Conservation (phyloP, 2,113 vertebrate genomes). For the Alexandromys fortis region DNA sequence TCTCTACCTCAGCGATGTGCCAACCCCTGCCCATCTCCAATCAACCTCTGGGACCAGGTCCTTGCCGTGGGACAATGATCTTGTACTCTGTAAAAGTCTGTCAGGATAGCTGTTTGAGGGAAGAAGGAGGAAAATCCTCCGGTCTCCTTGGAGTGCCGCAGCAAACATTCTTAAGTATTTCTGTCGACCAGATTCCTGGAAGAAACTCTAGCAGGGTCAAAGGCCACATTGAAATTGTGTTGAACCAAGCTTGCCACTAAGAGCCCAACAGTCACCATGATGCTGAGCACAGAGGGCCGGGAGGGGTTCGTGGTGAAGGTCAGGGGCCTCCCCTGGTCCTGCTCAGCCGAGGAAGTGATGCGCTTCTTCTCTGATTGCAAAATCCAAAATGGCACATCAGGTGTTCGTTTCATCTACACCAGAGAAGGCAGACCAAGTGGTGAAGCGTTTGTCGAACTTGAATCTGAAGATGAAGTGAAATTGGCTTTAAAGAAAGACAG, state of each 20-base stretch:
- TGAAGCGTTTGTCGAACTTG: slow-evolving; percentile 97
- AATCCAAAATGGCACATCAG: slow-evolving; percentile 91
- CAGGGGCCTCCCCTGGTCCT: slow-evolving; percentile 97
- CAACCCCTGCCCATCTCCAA: no score
- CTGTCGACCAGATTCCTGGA: no score
- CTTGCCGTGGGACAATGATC: no score
- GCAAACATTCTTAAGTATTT: no score
- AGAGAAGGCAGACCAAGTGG: slow-evolving; percentile 97
- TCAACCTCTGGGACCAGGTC: no score
- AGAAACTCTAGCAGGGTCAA: no score
- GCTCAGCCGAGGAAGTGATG: slow-evolving; percentile 96
- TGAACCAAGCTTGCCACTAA: slow-evolving; percentile 49
- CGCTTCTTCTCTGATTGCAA: slow-evolving; percentile 98
- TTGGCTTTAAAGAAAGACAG: slow-evolving; percentile 97
- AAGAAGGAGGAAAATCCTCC: no score
- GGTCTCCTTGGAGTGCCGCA: no score
- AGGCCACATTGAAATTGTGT: slow-evolving; percentile 44
- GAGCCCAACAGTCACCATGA: slow-evolving; percentile 80
- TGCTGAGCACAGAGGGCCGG: slow-evolving; percentile 89
- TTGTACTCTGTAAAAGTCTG: no score
- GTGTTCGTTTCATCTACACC: slow-evolving; percentile 98
- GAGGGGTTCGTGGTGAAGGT: slow-evolving; percentile 97
- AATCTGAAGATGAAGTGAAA: slow-evolving; percentile 97
- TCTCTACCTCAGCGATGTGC: no score
- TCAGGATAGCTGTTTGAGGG: no score